These are phyloP conservation scores for Cololabis saira DNA, from an alignment of 2,113 vertebrate genomes.

Conservation along the genomic window DNA sequence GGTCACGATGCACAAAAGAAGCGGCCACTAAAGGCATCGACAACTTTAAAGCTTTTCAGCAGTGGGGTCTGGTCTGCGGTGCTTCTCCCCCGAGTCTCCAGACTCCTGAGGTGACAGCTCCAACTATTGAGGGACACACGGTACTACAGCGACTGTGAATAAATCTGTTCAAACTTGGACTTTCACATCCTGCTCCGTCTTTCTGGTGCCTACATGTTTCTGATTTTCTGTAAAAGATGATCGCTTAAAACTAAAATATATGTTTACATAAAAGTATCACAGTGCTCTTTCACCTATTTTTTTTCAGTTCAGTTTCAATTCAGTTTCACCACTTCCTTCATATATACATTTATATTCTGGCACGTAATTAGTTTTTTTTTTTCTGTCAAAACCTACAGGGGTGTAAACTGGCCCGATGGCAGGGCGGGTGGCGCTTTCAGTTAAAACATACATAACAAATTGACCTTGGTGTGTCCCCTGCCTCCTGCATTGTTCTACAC, in stretches of 20 bases:
- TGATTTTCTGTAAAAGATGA: background rate
- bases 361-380: no score
- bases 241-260: no score
- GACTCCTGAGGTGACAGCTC: slow-evolving; percentile 25
- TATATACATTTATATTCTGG: no score
- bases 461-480: slow-evolving; percentile 70
- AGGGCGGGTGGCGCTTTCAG: slow-evolving; percentile 8
- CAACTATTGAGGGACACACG: slow-evolving; percentile 33
- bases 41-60: background rate
- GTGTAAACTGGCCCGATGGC: slow-evolving; percentile 2
- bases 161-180: background rate
- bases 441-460: slow-evolving; percentile 42
- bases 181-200: no score
- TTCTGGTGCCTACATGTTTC: no score
- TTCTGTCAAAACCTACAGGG: no score
- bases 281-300: no score
- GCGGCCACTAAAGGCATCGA: background rate
- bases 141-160: slow-evolving; percentile 21
- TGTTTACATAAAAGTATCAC: no score
- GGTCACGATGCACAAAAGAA: no score
- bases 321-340: no score
- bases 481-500: slow-evolving; percentile 68
- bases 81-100: background rate
- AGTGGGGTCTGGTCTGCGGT: background rate
- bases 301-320: no score